These are phyloP conservation scores for Catagonus wagneri DNA, from an alignment of 2,113 vertebrate species.

Conservation along the genomic window DNA sequence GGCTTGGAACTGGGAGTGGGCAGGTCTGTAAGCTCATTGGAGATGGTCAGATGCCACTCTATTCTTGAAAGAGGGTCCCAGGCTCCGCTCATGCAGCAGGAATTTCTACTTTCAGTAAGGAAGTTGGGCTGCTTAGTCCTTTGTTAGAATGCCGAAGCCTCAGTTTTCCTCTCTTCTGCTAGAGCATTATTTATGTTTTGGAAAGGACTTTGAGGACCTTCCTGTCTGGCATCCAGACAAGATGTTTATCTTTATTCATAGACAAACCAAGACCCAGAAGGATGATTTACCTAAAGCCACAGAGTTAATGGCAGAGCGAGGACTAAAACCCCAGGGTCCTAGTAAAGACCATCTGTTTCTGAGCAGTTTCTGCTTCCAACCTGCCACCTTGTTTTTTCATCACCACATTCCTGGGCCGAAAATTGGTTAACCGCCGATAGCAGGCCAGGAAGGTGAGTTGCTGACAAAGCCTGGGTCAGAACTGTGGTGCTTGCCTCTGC, in stretches of 20 bases:
- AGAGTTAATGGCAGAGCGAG: not conserved
- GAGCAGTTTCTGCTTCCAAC: not conserved
- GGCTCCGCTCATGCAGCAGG: not conserved
- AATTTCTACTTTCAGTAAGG: not conserved
- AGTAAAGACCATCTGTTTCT: not conserved
- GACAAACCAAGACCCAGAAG: not conserved
- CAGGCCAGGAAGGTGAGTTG: not conserved
- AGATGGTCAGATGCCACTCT: conserved; percentile 45
- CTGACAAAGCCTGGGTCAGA: not conserved
- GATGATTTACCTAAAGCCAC: not conserved
- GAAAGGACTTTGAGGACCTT: not conserved
- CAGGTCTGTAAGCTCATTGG: not conserved
- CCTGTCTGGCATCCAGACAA: not conserved
- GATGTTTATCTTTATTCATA: not conserved
- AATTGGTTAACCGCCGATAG: not conserved
- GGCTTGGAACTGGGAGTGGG: not conserved
- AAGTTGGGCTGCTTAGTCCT: not conserved
- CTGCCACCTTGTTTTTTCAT: not conserved
- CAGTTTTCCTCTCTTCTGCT: not conserved
- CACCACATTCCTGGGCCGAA: not conserved
- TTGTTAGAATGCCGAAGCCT: not conserved
- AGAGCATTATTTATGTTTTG: not conserved
- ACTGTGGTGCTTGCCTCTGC: not conserved
- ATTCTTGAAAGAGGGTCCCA: not conserved
- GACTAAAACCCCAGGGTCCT: not conserved